Percentiles rank a stretch among this genome's conserved stretches.
Evolutionary conservation across 2,888 invertebrate genomes (phyloP).

Genomic region (Hypomecis punctinalis): DNA sequence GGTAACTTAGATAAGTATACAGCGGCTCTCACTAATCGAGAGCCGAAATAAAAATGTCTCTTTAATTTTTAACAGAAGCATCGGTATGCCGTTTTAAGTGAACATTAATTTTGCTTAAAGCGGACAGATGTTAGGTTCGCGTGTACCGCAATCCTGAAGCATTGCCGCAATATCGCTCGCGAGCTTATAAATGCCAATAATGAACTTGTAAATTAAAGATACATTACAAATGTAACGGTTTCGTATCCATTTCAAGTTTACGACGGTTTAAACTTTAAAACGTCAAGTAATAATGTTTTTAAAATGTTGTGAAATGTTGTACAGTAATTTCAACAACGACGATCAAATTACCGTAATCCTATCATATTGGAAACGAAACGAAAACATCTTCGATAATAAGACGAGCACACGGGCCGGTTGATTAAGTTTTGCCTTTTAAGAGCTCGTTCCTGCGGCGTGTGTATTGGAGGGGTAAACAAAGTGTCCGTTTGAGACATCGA

Average conservation of each 20-base stretch:
- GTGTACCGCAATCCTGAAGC: slow-evolving; percentile 59
- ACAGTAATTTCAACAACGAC: slow-evolving; percentile 29
- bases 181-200: slow-evolving; percentile 52
- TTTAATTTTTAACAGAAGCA: slow-evolving; percentile 50
- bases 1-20: slow-evolving; percentile 47
- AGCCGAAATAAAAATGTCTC: slow-evolving; percentile 51
- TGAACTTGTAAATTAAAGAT: slow-evolving; percentile 52
- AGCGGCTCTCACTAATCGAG: slow-evolving; percentile 46
- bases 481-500: slow-evolving; percentile 59
- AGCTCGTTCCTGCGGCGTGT: slow-evolving; percentile 57
- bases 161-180: slow-evolving; percentile 50
- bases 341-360: slow-evolving; percentile 29
- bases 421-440: slow-evolving; percentile 70
- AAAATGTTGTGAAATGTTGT: slow-evolving; percentile 22
- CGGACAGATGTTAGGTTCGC: slow-evolving; percentile 66
- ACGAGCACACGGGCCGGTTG: slow-evolving; percentile 62
- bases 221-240: slow-evolving; percentile 47
- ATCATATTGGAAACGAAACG: slow-evolving; percentile 46
- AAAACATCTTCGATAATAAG: slow-evolving; percentile 59
- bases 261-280: slow-evolving; percentile 22
- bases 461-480: slow-evolving; percentile 66
- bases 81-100: slow-evolving; percentile 56
- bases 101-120: slow-evolving; percentile 59
- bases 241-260: slow-evolving; percentile 44
- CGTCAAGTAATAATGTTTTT: slow-evolving; percentile 13